phyloP scores from a whole-genome alignment of 2,888 invertebrate species.

The Dryadula phaetusa region DNA sequence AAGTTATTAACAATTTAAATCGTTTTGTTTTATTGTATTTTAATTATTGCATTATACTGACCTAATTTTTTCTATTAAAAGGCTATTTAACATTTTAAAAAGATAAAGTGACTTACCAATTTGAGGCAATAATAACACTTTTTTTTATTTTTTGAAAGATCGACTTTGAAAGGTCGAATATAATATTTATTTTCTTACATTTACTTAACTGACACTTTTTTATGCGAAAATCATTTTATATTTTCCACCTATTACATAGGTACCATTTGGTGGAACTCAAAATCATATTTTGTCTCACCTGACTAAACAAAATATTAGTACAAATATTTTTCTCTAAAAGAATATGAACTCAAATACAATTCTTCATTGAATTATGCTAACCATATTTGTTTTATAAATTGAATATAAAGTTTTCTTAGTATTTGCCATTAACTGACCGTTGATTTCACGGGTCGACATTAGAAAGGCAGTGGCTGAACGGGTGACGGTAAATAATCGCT shows the following conservation, averaged over 20 bases:
- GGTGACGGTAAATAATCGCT: conserved; percentile 73
- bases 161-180: too few relatives aligned
- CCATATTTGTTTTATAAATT: not conserved
- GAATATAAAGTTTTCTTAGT: conserved; percentile 29
- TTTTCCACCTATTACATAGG: not conserved
- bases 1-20: not conserved
- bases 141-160: too few relatives aligned
- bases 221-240: too few relatives aligned
- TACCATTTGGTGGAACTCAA: not conserved
- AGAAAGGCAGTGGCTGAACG: conserved; percentile 72
- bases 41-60: too few relatives aligned
- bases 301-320: too few relatives aligned
- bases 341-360: not conserved
- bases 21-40: too few relatives aligned
- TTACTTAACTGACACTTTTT: too few relatives aligned
- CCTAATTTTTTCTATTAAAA: too few relatives aligned
- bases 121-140: too few relatives aligned
- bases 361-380: not conserved
- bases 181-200: too few relatives aligned
- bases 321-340: not conserved
- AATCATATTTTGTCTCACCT: not conserved
- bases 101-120: too few relatives aligned
- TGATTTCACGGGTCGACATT: conserved; percentile 59
- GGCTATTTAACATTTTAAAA: too few relatives aligned
- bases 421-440: conserved; percentile 39